Evolutionary conservation across 2,113 vertebrate species (phyloP).

Genomic region (Tragulus kanchil): DNA sequence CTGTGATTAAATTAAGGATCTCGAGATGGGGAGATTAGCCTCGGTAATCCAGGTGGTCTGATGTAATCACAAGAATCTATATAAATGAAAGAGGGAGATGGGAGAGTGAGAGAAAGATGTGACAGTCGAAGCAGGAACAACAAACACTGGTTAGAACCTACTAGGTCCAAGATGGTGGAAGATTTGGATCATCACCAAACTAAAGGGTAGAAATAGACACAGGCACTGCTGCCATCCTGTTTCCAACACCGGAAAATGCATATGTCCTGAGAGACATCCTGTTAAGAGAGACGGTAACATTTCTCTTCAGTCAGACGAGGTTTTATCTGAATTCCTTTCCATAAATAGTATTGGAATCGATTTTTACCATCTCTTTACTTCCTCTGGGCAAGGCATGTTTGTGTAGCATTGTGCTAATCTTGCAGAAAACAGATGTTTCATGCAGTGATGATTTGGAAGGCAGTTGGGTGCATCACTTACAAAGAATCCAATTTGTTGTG

Average conservation of each 20-base stretch:
- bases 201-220: slow-evolving; percentile 27
- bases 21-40: neutral
- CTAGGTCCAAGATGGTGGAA: neutral
- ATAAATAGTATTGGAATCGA: slow-evolving; percentile 62
- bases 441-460: slow-evolving; percentile 52
- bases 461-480: slow-evolving; percentile 64
- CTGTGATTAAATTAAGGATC: neutral
- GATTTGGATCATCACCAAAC: neutral
- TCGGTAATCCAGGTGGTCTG: neutral
- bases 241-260: slow-evolving; percentile 22
- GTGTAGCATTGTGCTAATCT: slow-evolving; percentile 67
- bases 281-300: slow-evolving; percentile 9
- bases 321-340: slow-evolving; percentile 75
- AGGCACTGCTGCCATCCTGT: neutral
- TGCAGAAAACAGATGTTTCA: slow-evolving; percentile 79
- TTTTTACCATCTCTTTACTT: slow-evolving; percentile 58
- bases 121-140: neutral
- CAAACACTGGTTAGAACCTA: neutral
- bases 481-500: slow-evolving; percentile 72
- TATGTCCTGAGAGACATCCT: slow-evolving; percentile 5
- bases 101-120: neutral
- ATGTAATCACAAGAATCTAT: neutral
- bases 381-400: slow-evolving; percentile 63
- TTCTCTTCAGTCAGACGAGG: slow-evolving; percentile 41
- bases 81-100: neutral